Conservation (phyloP, 1,140 invertebrate genomes). For the Cotesia typhae region DNA sequence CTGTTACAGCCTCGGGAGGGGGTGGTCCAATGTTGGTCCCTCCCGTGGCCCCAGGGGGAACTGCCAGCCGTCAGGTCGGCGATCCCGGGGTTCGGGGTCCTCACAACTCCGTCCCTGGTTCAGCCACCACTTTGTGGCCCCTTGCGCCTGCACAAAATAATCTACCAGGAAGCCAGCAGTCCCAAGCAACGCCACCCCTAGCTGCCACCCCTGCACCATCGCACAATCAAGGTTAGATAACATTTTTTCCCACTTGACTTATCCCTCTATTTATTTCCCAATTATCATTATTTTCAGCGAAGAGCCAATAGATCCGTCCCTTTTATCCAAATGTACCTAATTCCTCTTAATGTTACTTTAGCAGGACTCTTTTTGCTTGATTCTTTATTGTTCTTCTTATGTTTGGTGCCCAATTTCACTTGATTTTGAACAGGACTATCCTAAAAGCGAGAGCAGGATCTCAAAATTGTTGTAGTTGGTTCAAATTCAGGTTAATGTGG, state of each 20-base stretch:
- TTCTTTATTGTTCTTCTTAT: too few relatives aligned
- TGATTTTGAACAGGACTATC: too few relatives aligned
- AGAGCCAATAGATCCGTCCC: too few relatives aligned
- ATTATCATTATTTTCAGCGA: too few relatives aligned
- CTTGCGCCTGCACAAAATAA: slow-evolving; percentile 63
- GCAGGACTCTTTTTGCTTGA: too few relatives aligned
- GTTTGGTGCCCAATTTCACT: too few relatives aligned
- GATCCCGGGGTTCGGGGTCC: slow-evolving; percentile 54
- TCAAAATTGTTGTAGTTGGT: too few relatives aligned
- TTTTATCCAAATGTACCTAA: too few relatives aligned
- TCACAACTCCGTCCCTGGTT: slow-evolving; percentile 50
- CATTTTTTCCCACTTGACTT: slow-evolving; percentile 8
- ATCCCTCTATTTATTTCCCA: not conserved
- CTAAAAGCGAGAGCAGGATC: too few relatives aligned
- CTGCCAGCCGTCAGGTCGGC: slow-evolving; percentile 57
- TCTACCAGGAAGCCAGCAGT: slow-evolving; percentile 55
- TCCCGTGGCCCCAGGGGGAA: slow-evolving; percentile 60
- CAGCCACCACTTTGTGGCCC: slow-evolving; percentile 65
- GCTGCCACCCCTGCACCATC: slow-evolving; percentile 64
- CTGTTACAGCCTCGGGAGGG: slow-evolving; percentile 62
- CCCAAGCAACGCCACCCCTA: slow-evolving; percentile 60
- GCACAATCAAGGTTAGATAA: slow-evolving; percentile 63
- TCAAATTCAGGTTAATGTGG: too few relatives aligned
- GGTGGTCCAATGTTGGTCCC: slow-evolving; percentile 65
- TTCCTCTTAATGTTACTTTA: too few relatives aligned